Evolutionary conservation across 2,797 vertebrate genomes (phyloP), one percentile per base, ranked within the genome.

Genomic region (Myiothlypis coronata): DNA sequence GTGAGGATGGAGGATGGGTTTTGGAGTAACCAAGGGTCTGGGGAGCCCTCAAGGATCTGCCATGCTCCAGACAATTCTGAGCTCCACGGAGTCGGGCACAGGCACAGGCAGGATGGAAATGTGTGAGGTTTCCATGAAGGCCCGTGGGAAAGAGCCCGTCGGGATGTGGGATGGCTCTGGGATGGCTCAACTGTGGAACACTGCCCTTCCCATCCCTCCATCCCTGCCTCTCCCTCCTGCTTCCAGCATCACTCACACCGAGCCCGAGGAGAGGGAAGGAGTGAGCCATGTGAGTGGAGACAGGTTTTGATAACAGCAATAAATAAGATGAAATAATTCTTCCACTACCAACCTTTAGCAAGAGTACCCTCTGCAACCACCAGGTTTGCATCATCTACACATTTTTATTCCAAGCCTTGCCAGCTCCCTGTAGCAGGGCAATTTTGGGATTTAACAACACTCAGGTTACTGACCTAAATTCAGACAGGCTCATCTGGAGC

Each of bases 391-490:
- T 56, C 59, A 87, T 79, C 74, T 71, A 53, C 57, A 21, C 60
- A 64, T 94, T 79, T 79, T 92, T 89, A 82, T 74, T 70, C 11
- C 4, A 22, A 76, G 74, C 80, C 92, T 49, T 47, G 87, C 80
- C 93, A 80, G 89, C 39, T 19, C 30, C 8, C 87, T 16, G 47
- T 32, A 74, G 55, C 59, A 59, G 69, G 89, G 91, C 93, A 93
- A 82, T 95, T 93, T 93, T 69, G 93, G 83, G 85, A 94, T 93
- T 95, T 82, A 93, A 89, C 91, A 85, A 44, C 87, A 44, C 83
- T 90, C 88, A 93, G 94, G 96, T 97, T 97, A 95, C 87, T 97
- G 96, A 97, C 94, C 96, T 96, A 96, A 97, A 96, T 96, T 93
- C 90, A 90, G 26, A 56, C 82, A 60, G 93, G 90, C 96, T 97